Percentiles rank a stretch among this genome's conserved stretches.
phyloP scores from a whole-genome alignment of 2,113 vertebrate species.

The Macrotis lagotis region DNA sequence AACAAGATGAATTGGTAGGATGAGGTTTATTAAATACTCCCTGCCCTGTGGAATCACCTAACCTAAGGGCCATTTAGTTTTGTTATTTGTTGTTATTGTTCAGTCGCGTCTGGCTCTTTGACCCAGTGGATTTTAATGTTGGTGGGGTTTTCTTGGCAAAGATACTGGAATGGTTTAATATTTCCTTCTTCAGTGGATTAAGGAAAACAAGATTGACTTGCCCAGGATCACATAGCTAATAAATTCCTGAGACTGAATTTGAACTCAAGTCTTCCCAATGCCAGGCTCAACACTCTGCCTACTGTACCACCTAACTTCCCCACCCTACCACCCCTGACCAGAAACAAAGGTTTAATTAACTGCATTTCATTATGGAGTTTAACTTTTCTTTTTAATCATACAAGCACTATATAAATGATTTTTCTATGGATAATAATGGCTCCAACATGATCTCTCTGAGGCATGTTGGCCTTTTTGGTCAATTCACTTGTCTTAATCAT shows the following conservation, averaged over 20 bases:
- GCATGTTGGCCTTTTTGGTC: background rate
- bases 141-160: background rate
- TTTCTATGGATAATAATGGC: background rate
- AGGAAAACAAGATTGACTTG: background rate
- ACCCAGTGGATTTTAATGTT: background rate
- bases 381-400: background rate
- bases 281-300: background rate
- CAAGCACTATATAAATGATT: background rate
- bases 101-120: background rate
- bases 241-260: background rate
- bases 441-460: constrained; percentile 16
- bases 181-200: background rate
- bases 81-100: background rate
- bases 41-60: background rate
- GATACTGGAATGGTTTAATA: background rate
- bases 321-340: background rate
- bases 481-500: background rate
- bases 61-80: constrained; percentile 10
- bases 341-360: background rate
- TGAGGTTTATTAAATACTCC: background rate
- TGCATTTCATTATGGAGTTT: background rate
- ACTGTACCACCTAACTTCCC: background rate
- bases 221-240: background rate
- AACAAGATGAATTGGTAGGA: background rate
- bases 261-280: background rate